phyloP scores from a whole-genome alignment of 1,140 invertebrate genomes.

The Bombus superbus region DNA sequence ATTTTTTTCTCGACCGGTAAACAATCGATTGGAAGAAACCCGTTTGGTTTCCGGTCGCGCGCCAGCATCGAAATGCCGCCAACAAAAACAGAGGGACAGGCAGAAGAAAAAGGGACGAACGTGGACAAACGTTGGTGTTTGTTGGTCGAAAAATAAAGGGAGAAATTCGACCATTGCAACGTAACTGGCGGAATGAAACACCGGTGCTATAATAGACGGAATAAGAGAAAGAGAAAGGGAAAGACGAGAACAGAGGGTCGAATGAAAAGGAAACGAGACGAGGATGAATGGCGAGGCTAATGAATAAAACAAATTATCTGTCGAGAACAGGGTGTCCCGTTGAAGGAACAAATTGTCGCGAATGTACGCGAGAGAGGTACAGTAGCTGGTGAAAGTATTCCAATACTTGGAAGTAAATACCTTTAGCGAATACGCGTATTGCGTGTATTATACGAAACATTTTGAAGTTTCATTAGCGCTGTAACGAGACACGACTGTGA shows the following conservation, averaged over 20 bases:
- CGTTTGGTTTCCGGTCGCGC: neutral
- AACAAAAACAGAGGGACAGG: neutral
- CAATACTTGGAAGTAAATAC: too few relatives aligned
- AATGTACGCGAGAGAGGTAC: neutral
- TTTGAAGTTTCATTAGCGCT: too few relatives aligned
- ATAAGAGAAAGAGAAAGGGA: neutral
- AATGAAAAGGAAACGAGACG: neutral
- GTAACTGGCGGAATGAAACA: too few relatives aligned
- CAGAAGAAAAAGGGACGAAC: neutral
- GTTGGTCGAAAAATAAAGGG: constrained; percentile 4
- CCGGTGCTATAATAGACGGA: too few relatives aligned
- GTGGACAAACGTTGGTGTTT: neutral
- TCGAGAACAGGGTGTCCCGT: neutral
- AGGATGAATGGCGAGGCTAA: neutral
- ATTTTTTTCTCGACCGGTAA: constrained; percentile 23
- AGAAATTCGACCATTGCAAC: neutral
- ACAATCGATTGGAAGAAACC: constrained; percentile 25
- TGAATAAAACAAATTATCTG: constrained; percentile 25
- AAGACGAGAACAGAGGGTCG: neutral
- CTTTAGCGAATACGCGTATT: too few relatives aligned
- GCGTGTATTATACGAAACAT: too few relatives aligned
- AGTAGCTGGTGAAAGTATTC: too few relatives aligned
- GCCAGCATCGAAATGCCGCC: neutral
- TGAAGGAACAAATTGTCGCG: constrained; percentile 2
- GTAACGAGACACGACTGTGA: too few relatives aligned